Evolutionary conservation across 2,113 vertebrate species (phyloP).

Genomic region (Anser brachyrhynchus): DNA sequence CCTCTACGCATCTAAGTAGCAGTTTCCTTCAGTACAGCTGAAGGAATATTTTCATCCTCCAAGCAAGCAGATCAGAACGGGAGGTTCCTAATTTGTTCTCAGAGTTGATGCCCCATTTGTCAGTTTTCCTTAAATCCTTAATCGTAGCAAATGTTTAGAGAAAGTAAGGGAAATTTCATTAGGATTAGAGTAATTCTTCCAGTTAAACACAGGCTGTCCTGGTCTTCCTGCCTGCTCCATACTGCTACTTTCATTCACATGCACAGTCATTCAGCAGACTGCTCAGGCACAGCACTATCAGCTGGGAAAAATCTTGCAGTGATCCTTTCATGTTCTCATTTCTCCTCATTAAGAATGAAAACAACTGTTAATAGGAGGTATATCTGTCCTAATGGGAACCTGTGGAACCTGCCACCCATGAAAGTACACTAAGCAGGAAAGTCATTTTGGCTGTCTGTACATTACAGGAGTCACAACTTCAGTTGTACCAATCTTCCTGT

Average conservation of each 20-base stretch:
- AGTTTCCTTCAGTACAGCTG: not conserved
- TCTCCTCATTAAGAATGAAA: not conserved
- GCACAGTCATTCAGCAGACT: not conserved
- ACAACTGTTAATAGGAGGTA: not conserved
- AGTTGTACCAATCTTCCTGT: not conserved
- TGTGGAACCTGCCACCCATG: not conserved
- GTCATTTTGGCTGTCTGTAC: not conserved
- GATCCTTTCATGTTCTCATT: not conserved
- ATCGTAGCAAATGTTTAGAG: not conserved
- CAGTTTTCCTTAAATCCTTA: not conserved
- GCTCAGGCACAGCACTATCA: not conserved
- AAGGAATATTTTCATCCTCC: not conserved
- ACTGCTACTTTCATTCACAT: not conserved
- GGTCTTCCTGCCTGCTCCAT: not conserved
- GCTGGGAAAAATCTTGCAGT: not conserved
- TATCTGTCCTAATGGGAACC: not conserved
- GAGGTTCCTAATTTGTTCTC: not conserved
- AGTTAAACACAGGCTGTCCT: not conserved
- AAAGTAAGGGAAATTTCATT: not conserved
- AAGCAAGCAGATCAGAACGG: not conserved
- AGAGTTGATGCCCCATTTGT: not conserved
- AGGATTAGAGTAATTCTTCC: not conserved
- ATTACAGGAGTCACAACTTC: not conserved
- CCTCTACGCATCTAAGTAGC: not conserved
- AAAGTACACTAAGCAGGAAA: not conserved